phyloP scores from a whole-genome alignment of 2,113 vertebrate genomes.

The Pipa parva region DNA sequence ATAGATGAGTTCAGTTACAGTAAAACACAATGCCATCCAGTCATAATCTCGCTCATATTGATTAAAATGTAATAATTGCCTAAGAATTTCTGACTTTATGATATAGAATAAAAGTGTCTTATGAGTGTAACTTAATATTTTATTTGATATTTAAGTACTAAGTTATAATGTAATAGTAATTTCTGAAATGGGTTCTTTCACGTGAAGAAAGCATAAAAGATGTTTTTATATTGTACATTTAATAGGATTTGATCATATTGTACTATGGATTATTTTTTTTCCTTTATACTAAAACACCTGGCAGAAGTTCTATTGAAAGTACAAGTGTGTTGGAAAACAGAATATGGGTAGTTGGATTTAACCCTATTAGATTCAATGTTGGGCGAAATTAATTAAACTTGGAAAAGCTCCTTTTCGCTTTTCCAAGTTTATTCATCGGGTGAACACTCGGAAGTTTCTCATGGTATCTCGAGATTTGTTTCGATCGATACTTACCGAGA shows the following conservation, averaged over 20 bases:
- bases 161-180: constrained; percentile 18
- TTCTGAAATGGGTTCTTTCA: constrained; percentile 13
- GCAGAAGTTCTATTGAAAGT: not conserved
- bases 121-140: constrained; percentile 5
- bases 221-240: constrained; percentile 5
- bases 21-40: constrained; percentile 15
- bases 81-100: constrained; percentile 40
- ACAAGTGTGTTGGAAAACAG: not conserved
- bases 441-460: too few species aligned
- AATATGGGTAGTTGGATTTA: constrained; percentile 1
- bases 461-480: too few species aligned
- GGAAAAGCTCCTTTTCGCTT: too few species aligned
- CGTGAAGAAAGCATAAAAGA: constrained; percentile 13
- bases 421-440: too few species aligned
- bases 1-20: constrained; percentile 10
- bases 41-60: constrained; percentile 29
- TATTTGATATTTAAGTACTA: constrained; percentile 30
- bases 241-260: not conserved
- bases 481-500: too few species aligned
- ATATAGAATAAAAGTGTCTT: constrained; percentile 4
- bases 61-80: constrained; percentile 43
- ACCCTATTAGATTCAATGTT: constrained; percentile 3
- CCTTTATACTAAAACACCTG: not conserved
- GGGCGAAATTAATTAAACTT: too few species aligned
- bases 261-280: not conserved